Conservation (phyloP, 1,140 invertebrate genomes). For the Polyergus mexicanus region DNA sequence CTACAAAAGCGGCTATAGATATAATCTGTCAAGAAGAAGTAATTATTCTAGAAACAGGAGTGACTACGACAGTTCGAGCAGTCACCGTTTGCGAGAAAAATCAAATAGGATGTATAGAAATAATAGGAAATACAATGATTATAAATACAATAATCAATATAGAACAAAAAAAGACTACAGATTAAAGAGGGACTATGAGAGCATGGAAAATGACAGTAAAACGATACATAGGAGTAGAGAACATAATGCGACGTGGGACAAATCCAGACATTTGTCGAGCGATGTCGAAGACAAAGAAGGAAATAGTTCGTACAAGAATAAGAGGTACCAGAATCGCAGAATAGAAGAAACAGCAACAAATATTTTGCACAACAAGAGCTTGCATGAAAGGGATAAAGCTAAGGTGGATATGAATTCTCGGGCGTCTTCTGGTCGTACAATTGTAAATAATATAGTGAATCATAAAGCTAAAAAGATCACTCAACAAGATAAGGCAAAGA, state of each 20-base stretch:
- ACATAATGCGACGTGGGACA: background rate
- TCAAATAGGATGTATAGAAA: slow-evolving; percentile 53
- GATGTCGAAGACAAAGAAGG: slow-evolving; percentile 20
- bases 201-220: slow-evolving; percentile 26
- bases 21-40: slow-evolving; percentile 4
- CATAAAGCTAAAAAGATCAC: background rate
- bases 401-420: background rate
- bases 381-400: background rate
- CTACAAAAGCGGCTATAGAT: slow-evolving; percentile 1
- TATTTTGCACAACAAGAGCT: background rate
- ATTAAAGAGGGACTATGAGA: slow-evolving; percentile 7
- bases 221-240: slow-evolving; percentile 8
- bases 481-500: slow-evolving; percentile 13
- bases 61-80: slow-evolving; percentile 8
- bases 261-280: background rate
- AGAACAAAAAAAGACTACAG: slow-evolving; percentile 3
- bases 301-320: slow-evolving; percentile 10
- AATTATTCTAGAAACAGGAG: slow-evolving; percentile 34
- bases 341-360: background rate
- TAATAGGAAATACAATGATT: slow-evolving; percentile 43
- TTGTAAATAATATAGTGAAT: slow-evolving; percentile 1
- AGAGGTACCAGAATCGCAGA: slow-evolving; percentile 11
- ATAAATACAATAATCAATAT: slow-evolving; percentile 35
- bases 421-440: background rate
- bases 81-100: slow-evolving; percentile 28